phyloP scores from a whole-genome alignment of 1,140 invertebrate genomes.

The Heliconius congener region DNA sequence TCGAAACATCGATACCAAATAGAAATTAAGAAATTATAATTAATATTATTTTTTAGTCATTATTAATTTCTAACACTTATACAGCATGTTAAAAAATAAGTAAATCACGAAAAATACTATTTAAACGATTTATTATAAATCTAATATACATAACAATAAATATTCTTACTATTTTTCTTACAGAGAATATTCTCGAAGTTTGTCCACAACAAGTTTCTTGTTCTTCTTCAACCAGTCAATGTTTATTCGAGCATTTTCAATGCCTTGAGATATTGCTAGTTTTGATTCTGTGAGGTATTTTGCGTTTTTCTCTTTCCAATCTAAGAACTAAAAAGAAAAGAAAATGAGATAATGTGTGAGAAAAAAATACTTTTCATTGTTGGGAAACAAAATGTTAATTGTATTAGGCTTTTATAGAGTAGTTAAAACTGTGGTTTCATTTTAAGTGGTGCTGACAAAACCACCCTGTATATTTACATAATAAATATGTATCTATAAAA shows the following conservation, averaged over 20 bases:
- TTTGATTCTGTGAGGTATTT: constrained; percentile 58
- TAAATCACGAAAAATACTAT: neutral
- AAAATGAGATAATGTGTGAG: neutral
- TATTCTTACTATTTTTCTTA: constrained; percentile 47
- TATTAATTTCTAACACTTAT: neutral
- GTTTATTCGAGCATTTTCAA: constrained; percentile 67
- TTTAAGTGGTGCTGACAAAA: no score
- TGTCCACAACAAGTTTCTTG: constrained; percentile 50
- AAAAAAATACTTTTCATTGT: no score
- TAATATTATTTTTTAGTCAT: no score
- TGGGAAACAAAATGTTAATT: no score
- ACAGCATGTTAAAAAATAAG: neutral
- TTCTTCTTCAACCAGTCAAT: constrained; percentile 63
- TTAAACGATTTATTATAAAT: neutral
- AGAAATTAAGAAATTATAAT: no score
- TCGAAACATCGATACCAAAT: no score
- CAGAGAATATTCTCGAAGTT: constrained; percentile 59
- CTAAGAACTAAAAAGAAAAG: constrained; percentile 54
- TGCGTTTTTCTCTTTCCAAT: constrained; percentile 55
- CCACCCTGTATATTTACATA: no score
- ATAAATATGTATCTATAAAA: no score
- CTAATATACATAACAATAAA: neutral
- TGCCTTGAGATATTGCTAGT: constrained; percentile 58
- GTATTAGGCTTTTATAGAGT: no score
- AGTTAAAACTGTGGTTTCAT: no score